phyloP scores from a whole-genome alignment of 1,140 invertebrate genomes.

The Platyura marginata region DNA sequence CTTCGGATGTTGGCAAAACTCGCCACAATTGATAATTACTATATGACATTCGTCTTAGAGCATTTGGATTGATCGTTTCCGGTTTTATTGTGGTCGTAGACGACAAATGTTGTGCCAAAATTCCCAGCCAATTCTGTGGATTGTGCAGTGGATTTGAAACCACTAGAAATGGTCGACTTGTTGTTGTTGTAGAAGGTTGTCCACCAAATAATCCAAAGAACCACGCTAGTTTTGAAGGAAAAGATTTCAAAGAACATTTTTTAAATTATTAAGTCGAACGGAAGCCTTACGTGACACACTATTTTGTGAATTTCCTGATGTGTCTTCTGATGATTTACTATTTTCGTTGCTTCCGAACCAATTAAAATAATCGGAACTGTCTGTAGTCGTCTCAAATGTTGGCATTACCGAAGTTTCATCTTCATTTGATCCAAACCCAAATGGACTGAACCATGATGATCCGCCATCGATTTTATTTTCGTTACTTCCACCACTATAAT shows the following conservation, averaged over 20 bases:
- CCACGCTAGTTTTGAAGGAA: background rate
- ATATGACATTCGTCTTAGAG: slow-evolving; percentile 13
- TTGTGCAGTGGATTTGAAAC: slow-evolving; percentile 20
- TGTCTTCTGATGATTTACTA: background rate
- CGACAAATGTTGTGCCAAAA: slow-evolving; percentile 20
- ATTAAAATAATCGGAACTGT: background rate
- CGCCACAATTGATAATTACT: slow-evolving; percentile 23
- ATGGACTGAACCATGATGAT: background rate
- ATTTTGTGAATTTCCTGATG: too few relatives aligned
- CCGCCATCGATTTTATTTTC: background rate
- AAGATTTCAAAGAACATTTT: background rate
- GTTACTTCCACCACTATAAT: background rate
- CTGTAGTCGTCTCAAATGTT: background rate
- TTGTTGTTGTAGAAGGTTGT: slow-evolving; percentile 4
- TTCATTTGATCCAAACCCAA: background rate
- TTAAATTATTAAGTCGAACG: too few relatives aligned
- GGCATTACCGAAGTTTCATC: background rate
- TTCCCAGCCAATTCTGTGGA: slow-evolving; percentile 22
- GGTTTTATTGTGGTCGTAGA: slow-evolving; percentile 13
- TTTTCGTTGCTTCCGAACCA: background rate
- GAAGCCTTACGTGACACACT: too few relatives aligned
- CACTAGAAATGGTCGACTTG: slow-evolving; percentile 18
- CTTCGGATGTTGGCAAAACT: slow-evolving; percentile 15
- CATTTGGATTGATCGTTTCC: slow-evolving; percentile 5
- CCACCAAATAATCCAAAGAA: background rate